Base-by-base conservation (phyloP, 2,888 invertebrate species). In the Mayetiola destructor region DNA sequence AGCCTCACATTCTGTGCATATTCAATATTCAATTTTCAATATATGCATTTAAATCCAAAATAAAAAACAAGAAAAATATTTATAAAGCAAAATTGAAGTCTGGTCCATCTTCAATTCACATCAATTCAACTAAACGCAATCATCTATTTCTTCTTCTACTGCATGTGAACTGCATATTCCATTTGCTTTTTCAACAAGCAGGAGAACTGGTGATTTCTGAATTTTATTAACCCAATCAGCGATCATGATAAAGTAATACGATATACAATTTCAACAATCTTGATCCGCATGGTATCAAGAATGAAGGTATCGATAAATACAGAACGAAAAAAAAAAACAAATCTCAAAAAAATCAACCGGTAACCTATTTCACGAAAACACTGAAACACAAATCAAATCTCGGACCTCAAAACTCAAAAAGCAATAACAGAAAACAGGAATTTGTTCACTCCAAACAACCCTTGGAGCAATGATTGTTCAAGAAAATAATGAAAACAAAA, bases 241-340 rank as follows among this genome's bases (percentile, higher is more conserved):
- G 42, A 56, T 56, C 20, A 42, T 40, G 42, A 55, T 37, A 12
- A 32, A 30, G 56, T 56, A 56, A 56, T 56, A 56, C 56, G 56
- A 56, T 56, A 29, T 42, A 56, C n/a, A 56, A 14, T 35, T 35
- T 4, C 9, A 48, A 48, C 8, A n/a, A 27, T 27, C 16, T 9
- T 27, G 27, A 18, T 39, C n/a, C n/a, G n/a, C n/a, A n/a, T n/a
- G n/a, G n/a, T n/a, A n/a, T n/a, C n/a, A n/a, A n/a, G n/a, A n/a
- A n/a, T n/a, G n/a, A n/a, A n/a, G 36, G 16, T n/a, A n/a, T 39
- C 18, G 8, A 16, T 18, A 39, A 18, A 39, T 36, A 36, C n/a
- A n/a, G 20, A 23, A 42, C 21, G 23, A 20, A 42, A 42, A 21
- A 27, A 42, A 9, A 42, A 42, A 42, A 3, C 21, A 42, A 23